These are phyloP conservation scores for Poecilia gillii DNA, from an alignment of 2,797 vertebrate species.

Conservation along the genomic window DNA sequence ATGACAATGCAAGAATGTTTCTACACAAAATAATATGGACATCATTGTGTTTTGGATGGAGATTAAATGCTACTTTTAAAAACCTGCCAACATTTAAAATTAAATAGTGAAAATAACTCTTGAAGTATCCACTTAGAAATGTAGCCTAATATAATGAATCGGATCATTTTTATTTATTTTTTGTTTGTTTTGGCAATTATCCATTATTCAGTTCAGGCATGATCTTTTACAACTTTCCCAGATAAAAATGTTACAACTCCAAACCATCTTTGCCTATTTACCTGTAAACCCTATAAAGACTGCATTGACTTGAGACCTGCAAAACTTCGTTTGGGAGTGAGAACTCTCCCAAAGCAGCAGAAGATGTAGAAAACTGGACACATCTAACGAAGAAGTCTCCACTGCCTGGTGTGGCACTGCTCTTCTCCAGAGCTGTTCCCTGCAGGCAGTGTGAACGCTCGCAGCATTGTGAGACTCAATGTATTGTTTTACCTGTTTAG, in stretches of 20 bases:
- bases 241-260: background rate
- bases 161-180: background rate
- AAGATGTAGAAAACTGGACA: constrained; percentile 53
- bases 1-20: constrained; percentile 32
- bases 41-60: background rate
- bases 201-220: background rate
- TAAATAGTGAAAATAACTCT: background rate
- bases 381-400: constrained; percentile 53
- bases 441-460: constrained; percentile 61
- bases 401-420: constrained; percentile 58
- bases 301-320: constrained; percentile 56
- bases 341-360: constrained; percentile 41
- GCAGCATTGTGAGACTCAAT: constrained; percentile 61
- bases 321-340: constrained; percentile 29
- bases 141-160: background rate
- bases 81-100: background rate
- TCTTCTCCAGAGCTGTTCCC: constrained; percentile 65
- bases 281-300: constrained; percentile 53
- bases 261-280: constrained; percentile 18
- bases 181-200: background rate
- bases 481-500: constrained; percentile 76
- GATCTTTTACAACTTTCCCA: background rate
- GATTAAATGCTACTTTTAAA: background rate
- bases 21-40: background rate
- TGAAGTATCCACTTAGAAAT: background rate